A percentile compares a stretch with the other conserved stretches of the same genome.
Conservation (phyloP, 2,888 invertebrate genomes). For the Pheosia gnoma region DNA sequence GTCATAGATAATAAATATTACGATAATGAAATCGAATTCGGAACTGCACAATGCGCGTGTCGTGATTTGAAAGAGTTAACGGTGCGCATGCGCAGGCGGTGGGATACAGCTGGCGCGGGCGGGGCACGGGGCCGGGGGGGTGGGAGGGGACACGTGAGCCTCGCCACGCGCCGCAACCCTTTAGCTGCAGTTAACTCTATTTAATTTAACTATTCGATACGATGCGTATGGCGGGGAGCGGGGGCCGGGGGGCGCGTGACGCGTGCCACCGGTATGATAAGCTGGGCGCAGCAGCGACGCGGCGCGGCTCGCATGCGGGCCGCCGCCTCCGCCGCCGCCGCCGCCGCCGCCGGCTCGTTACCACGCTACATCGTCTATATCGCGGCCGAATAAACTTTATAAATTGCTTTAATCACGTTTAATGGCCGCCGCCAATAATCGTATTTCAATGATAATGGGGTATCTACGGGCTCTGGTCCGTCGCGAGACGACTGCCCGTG, state of each 20-base stretch:
- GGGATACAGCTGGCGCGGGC: conserved; percentile 26
- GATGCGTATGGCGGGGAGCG: conserved; percentile 25
- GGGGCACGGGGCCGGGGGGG: conserved; percentile 15
- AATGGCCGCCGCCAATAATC: conserved; percentile 41
- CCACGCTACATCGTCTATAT: conserved; percentile 46
- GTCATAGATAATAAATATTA: conserved; percentile 2
- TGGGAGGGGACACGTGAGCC: conserved; percentile 21
- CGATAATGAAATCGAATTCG: conserved; percentile 6
- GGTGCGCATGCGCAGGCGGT: conserved; percentile 46
- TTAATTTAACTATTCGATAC: conserved; percentile 52
- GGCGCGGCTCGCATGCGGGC: conserved; percentile 39
- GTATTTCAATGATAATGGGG: conserved; percentile 20
- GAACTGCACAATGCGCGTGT: conserved; percentile 5
- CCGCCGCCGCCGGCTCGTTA: conserved; percentile 38
- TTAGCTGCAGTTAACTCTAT: conserved; percentile 63
- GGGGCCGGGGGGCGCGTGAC: conserved; percentile 22
- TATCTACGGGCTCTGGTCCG: not conserved
- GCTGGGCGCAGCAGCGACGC: conserved; percentile 12
- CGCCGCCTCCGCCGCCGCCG: conserved; percentile 14
- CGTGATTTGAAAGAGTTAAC: conserved; percentile 21
- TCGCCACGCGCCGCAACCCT: conserved; percentile 59
- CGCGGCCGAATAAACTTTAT: conserved; percentile 62
- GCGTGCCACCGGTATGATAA: conserved; percentile 35
- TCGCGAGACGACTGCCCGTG: not conserved
- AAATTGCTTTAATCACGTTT: conserved; percentile 71